Evolutionary conservation across 1,140 invertebrate species (phyloP).

Genomic region (Diorhabda sublineata): DNA sequence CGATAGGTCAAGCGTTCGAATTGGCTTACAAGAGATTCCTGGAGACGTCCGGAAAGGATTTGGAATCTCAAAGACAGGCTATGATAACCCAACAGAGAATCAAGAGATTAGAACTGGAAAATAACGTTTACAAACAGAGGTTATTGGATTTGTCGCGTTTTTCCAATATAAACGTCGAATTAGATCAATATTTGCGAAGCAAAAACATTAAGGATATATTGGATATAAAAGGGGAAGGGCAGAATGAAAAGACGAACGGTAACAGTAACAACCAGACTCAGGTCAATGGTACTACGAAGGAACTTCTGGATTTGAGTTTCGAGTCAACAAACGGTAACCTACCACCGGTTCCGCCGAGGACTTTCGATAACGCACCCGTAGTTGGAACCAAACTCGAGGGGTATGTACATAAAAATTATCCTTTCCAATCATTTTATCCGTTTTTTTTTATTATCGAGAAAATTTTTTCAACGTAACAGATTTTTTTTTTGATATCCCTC

Average conservation of each 20-base stretch:
- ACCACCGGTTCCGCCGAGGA: constrained; percentile 64
- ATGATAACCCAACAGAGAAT: constrained; percentile 71
- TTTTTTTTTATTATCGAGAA: too few relatives aligned
- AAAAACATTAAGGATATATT: constrained; percentile 43
- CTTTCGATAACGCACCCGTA: constrained; percentile 59
- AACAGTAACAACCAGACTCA: constrained; percentile 8
- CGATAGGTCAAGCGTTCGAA: constrained; percentile 96
- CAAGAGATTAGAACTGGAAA: constrained; percentile 67
- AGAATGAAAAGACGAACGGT: constrained; percentile 21
- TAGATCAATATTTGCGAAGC: constrained; percentile 44
- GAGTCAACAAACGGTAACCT: constrained; percentile 47
- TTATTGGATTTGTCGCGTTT: constrained; percentile 56
- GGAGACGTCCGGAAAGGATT: constrained; percentile 71
- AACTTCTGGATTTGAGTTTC: constrained; percentile 33
- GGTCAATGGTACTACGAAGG: constrained; percentile 46
- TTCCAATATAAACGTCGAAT: constrained; percentile 38
- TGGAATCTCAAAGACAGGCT: constrained; percentile 67
- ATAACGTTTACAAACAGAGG: constrained; percentile 63
- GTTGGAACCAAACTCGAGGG: constrained; percentile 79
- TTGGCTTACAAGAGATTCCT: constrained; percentile 87
- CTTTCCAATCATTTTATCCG: too few relatives aligned
- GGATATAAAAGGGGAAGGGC: constrained; percentile 28
- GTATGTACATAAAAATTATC: not conserved
- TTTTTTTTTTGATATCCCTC: too few relatives aligned
- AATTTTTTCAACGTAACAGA: too few relatives aligned